phyloP scores from a whole-genome alignment of 2,888 invertebrate species.

The Leptopterna dolabrata region DNA sequence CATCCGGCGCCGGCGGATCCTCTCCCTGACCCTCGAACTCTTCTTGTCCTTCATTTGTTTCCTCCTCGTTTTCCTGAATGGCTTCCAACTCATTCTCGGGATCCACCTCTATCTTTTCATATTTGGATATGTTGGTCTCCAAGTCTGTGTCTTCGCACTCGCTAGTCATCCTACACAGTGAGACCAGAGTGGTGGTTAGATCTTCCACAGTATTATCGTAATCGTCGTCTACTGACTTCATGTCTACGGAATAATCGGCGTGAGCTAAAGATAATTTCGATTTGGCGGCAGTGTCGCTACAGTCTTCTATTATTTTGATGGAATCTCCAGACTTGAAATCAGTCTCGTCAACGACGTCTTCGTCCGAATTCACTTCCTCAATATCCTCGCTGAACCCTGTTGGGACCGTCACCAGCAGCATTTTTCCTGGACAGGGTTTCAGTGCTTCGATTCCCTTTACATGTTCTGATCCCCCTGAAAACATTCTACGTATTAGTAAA shows the following conservation, averaged over 20 bases:
- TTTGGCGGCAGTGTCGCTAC: slow-evolving; percentile 33
- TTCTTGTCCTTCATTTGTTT: not conserved
- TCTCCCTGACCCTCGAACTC: not conserved
- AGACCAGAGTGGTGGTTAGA: not conserved
- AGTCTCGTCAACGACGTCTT: slow-evolving; percentile 55
- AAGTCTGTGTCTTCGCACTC: slow-evolving; percentile 36
- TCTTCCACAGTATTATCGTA: slow-evolving; percentile 41
- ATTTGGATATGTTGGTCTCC: slow-evolving; percentile 21
- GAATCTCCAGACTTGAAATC: slow-evolving; percentile 54
- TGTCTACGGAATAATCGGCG: slow-evolving; percentile 42
- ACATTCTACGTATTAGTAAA: too few relatives aligned
- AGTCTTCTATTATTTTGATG: slow-evolving; percentile 50
- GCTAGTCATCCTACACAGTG: slow-evolving; percentile 22
- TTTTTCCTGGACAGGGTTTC: slow-evolving; percentile 44
- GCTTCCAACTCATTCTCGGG: not conserved
- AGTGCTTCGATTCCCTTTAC: slow-evolving; percentile 9
- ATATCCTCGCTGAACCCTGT: slow-evolving; percentile 54
- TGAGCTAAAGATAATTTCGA: not conserved
- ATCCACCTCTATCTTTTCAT: not conserved
- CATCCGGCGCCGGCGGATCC: not conserved
- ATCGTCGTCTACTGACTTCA: slow-evolving; percentile 26
- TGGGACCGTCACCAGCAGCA: slow-evolving; percentile 57
- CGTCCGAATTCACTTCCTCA: slow-evolving; percentile 53
- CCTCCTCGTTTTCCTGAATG: not conserved
- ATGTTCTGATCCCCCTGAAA: slow-evolving; percentile 12